Conservation (phyloP, 2,888 invertebrate species). For the Habroteleia sp. region DNA sequence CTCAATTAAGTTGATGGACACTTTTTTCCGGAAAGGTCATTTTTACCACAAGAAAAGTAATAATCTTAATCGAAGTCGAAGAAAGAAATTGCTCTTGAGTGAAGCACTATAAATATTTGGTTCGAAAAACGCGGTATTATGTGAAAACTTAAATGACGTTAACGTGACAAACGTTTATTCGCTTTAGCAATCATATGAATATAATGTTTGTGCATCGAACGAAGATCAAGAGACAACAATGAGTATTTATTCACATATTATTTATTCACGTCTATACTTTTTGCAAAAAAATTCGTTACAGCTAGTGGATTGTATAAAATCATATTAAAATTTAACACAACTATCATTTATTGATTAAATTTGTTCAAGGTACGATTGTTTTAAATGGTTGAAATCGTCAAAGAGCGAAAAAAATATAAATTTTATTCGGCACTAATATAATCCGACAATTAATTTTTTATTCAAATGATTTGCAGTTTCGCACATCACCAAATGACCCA, state of each 20-base stretch:
- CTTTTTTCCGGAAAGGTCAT: slow-evolving; percentile 9
- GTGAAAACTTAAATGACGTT: slow-evolving; percentile 45
- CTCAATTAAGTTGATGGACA: slow-evolving; percentile 24
- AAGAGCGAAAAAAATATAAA: slow-evolving; percentile 1
- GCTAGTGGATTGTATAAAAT: too few species aligned
- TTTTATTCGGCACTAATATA: slow-evolving; percentile 8
- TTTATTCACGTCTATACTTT: too few species aligned
- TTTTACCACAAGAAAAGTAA: slow-evolving; percentile 34
- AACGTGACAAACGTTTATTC: too few species aligned
- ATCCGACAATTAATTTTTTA: slow-evolving; percentile 4
- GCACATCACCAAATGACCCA: slow-evolving; percentile 8
- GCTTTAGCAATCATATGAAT: too few species aligned
- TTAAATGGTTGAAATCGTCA: slow-evolving; percentile 1
- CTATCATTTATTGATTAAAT: too few species aligned
- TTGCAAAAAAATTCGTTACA: too few species aligned
- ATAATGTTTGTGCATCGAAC: too few species aligned
- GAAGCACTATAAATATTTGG: slow-evolving; percentile 30
- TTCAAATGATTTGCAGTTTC: slow-evolving; percentile 5
- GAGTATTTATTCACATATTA: too few species aligned
- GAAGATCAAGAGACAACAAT: too few species aligned
- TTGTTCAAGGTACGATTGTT: slow-evolving; percentile 4
- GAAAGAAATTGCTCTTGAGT: slow-evolving; percentile 10
- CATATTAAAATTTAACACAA: neutral
- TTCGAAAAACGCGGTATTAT: slow-evolving; percentile 28
- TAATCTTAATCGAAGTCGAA: slow-evolving; percentile 42